These are phyloP conservation scores for Manacus vitellinus DNA, from an alignment of 2,113 vertebrate species.

Conservation along the genomic window DNA sequence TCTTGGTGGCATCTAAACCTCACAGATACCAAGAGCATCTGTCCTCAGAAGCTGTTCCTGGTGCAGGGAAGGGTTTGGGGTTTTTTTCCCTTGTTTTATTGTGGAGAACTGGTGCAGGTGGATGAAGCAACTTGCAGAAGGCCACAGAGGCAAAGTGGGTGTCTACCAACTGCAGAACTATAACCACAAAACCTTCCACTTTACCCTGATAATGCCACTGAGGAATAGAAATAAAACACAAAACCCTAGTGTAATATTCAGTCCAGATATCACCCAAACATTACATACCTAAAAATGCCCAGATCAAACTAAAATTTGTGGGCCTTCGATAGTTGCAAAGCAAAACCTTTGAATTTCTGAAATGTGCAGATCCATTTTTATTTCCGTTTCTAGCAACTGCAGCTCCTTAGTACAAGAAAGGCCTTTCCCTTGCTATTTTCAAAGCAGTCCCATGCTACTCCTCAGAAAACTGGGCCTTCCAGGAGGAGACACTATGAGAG, in stretches of 20 bases:
- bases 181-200: neutral
- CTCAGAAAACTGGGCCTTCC: neutral
- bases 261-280: neutral
- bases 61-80: accelerated
- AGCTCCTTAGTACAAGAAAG: neutral
- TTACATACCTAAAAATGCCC: neutral
- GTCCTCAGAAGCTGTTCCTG: neutral
- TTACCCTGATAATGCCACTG: neutral
- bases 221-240: neutral
- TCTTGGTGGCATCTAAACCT: neutral
- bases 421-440: neutral
- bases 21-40: neutral
- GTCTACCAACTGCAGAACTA: neutral
- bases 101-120: neutral
- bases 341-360: neutral
- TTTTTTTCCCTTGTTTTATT: neutral
- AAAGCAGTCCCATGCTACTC: neutral
- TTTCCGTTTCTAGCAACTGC: neutral
- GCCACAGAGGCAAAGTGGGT: neutral
- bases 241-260: neutral
- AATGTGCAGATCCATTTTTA: neutral
- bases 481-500: neutral
- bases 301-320: neutral
- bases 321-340: neutral
- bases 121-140: neutral